These are phyloP conservation scores for Caenorhabditis angaria DNA, from an alignment of 2,888 invertebrate genomes.

Conservation along the genomic window DNA sequence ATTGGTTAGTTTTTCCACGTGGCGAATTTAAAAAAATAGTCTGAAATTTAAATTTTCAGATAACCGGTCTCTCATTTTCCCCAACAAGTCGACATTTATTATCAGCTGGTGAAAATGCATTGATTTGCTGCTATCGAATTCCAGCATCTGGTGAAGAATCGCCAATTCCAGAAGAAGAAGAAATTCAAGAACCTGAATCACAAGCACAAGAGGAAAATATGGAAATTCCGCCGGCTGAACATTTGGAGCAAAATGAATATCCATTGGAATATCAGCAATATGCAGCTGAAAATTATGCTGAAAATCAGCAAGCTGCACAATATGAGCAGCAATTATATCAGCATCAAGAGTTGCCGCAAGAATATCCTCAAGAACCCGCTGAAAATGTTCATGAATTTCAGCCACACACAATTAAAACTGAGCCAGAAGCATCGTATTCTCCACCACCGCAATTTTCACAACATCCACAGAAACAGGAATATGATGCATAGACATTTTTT, in stretches of 20 bases:
- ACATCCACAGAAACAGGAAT: too few relatives aligned
- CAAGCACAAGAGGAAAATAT: not conserved
- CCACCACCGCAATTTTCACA: too few relatives aligned
- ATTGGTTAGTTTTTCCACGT: slow-evolving; percentile 9
- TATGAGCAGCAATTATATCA: too few relatives aligned
- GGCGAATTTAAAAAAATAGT: not conserved
- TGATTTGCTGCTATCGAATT: slow-evolving; percentile 24
- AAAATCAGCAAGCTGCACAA: too few relatives aligned
- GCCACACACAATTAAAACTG: too few relatives aligned
- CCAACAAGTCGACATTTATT: slow-evolving; percentile 49
- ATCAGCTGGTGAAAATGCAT: slow-evolving; percentile 47
- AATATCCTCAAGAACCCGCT: not conserved
- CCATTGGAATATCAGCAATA: not conserved
- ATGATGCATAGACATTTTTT: too few relatives aligned
- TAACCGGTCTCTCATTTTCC: slow-evolving; percentile 41
- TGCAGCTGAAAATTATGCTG: too few relatives aligned
- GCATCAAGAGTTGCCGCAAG: not conserved
- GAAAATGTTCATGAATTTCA: not conserved
- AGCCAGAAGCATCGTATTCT: too few relatives aligned
- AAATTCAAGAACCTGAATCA: not conserved
- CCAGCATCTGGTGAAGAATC: slow-evolving; percentile 18
- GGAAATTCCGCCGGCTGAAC: not conserved
- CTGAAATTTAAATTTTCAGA: slow-evolving; percentile 7
- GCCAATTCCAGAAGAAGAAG: slow-evolving; percentile 7
- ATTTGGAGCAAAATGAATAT: not conserved